Evolutionary conservation across 2,113 vertebrate genomes (phyloP).

Genomic region (Lepisosteus osseus): DNA sequence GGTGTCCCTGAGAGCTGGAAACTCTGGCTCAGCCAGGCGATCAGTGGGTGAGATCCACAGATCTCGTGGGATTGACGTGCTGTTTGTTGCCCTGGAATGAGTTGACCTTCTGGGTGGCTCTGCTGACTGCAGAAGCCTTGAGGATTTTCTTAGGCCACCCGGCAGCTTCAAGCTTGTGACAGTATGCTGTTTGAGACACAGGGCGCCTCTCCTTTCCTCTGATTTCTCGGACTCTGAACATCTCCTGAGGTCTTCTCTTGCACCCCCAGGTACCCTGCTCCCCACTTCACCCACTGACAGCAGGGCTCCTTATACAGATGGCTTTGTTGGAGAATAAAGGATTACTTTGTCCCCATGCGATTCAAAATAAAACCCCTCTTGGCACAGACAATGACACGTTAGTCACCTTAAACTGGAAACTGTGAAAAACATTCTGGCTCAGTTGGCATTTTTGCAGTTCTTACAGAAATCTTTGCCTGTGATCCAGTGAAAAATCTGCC

Average conservation of each 20-base stretch:
- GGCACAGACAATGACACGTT: constrained; percentile 12
- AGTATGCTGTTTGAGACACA: constrained; percentile 19
- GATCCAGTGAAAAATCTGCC: too few species aligned
- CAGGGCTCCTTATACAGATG: constrained; percentile 13
- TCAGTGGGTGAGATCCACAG: neutral
- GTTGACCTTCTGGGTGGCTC: constrained; percentile 18
- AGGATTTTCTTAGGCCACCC: constrained; percentile 34
- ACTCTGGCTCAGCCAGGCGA: neutral
- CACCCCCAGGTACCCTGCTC: constrained; percentile 6
- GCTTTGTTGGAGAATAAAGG: constrained; percentile 17
- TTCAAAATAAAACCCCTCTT: constrained; percentile 21
- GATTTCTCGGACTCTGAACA: neutral
- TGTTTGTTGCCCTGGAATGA: constrained; percentile 31
- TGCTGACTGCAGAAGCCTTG: constrained; percentile 26
- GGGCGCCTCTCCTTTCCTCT: neutral
- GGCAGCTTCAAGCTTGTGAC: constrained; percentile 31
- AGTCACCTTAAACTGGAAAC: neutral
- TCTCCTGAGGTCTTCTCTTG: constrained; percentile 7
- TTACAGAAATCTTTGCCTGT: too few species aligned
- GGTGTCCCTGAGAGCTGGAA: too few species aligned
- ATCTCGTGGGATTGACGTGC: constrained; percentile 29
- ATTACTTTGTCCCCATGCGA: constrained; percentile 25
- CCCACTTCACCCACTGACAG: constrained; percentile 9
- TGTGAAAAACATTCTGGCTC: neutral
- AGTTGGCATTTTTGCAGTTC: too few species aligned